A percentile compares a stretch with the other conserved stretches of the same genome.
phyloP scores from a whole-genome alignment of 1,140 invertebrate species.

The Cyclina sinensis region DNA sequence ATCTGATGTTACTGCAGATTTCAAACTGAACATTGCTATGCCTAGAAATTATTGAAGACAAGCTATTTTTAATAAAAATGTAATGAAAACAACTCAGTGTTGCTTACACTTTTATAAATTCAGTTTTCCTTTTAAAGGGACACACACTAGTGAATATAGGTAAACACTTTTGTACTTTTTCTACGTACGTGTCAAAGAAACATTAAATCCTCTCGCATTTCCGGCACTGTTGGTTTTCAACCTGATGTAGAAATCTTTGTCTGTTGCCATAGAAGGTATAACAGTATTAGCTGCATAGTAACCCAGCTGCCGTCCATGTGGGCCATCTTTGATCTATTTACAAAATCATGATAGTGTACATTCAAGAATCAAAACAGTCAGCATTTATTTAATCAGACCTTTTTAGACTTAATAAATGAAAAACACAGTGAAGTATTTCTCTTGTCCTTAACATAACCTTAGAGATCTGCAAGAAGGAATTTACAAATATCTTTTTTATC shows the following conservation, averaged over 20 bases:
- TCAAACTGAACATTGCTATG: not conserved
- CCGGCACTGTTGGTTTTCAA: not conserved
- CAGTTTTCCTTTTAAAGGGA: no score
- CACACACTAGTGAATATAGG: no score
- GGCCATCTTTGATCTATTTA: slow-evolving; percentile 24
- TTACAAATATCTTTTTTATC: no score
- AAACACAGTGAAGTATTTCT: no score
- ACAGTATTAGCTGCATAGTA: not conserved
- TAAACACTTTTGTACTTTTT: no score
- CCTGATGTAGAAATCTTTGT: slow-evolving; percentile 37
- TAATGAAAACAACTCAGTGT: not conserved
- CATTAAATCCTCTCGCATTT: slow-evolving; percentile 47
- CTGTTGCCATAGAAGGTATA: slow-evolving; percentile 9
- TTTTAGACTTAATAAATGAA: no score
- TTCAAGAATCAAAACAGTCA: no score
- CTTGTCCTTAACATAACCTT: no score
- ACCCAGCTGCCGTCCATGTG: slow-evolving; percentile 44
- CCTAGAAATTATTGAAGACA: not conserved
- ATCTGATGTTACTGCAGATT: not conserved
- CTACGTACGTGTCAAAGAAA: slow-evolving; percentile 42
- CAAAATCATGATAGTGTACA: no score
- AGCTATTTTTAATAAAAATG: not conserved
- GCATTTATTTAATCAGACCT: no score
- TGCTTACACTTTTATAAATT: no score
- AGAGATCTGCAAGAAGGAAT: no score